Conservation (phyloP, 2,888 invertebrate species). For the Drosophila anomalata region DNA sequence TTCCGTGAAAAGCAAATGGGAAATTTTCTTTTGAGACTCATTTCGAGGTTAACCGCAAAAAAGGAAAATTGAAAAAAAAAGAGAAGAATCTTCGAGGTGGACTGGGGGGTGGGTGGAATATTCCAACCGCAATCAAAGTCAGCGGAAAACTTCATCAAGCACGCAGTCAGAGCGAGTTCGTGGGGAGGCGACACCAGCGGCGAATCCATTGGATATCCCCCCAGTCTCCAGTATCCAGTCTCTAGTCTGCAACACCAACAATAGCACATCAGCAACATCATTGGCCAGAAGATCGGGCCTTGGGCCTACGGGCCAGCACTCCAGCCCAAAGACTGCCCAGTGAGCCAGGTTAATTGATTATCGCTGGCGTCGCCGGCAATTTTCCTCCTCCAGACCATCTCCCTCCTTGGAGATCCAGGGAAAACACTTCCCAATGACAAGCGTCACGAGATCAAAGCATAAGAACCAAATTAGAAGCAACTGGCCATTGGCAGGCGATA, state of each 20-base stretch:
- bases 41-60: slow-evolving; percentile 56
- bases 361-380: slow-evolving; percentile 45
- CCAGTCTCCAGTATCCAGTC: background rate
- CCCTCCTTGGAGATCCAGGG: slow-evolving; percentile 19
- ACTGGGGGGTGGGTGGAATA: slow-evolving; percentile 17
- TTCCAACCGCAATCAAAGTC: slow-evolving; percentile 53
- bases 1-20: slow-evolving; percentile 5
- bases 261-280: background rate
- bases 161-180: slow-evolving; percentile 1
- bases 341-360: slow-evolving; percentile 77
- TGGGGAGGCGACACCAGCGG: slow-evolving; percentile 20
- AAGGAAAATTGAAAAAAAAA: slow-evolving; percentile 17
- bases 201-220: slow-evolving; percentile 32
- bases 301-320: background rate
- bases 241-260: background rate
- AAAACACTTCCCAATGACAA: slow-evolving; percentile 61
- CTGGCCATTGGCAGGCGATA: slow-evolving; percentile 20
- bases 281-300: background rate
- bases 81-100: slow-evolving; percentile 6
- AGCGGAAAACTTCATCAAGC: slow-evolving; percentile 41
- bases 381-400: slow-evolving; percentile 14
- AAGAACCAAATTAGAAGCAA: slow-evolving; percentile 69
- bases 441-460: slow-evolving; percentile 77
- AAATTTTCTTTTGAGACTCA: background rate
- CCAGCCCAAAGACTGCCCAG: slow-evolving; percentile 38